Conservation (phyloP, 2,888 invertebrate genomes). For the Thelaira solivaga region DNA sequence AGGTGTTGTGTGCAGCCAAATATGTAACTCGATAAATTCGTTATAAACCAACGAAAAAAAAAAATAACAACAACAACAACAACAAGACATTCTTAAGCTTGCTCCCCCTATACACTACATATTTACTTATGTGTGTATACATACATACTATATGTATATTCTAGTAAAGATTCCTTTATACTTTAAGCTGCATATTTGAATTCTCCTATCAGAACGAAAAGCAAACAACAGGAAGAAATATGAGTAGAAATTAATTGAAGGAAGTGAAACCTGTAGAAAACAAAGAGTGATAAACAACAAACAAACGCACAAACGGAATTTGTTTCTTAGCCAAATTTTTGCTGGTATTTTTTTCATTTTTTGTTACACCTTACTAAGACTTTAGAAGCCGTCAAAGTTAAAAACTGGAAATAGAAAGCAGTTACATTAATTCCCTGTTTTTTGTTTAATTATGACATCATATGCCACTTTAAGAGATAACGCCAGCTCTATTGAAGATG, state of each 20-base stretch:
- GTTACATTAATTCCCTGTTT: too few relatives aligned
- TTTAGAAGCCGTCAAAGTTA: neutral
- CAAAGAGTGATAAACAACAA: slow-evolving; percentile 24
- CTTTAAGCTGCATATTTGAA: slow-evolving; percentile 7
- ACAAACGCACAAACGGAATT: slow-evolving; percentile 56
- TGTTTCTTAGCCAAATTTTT: slow-evolving; percentile 34
- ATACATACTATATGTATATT: too few relatives aligned
- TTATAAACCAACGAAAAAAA: slow-evolving; percentile 39
- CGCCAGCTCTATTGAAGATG: slow-evolving; percentile 53
- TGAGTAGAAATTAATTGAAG: slow-evolving; percentile 1
- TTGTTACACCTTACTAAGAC: slow-evolving; percentile 32
- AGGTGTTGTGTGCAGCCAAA: slow-evolving; percentile 3
- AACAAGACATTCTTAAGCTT: slow-evolving; percentile 9
- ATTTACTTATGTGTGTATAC: too few relatives aligned
- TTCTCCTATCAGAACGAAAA: neutral
- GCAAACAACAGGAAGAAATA: neutral
- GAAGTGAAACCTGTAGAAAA: slow-evolving; percentile 12
- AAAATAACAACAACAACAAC: neutral
- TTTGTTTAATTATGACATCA: slow-evolving; percentile 63
- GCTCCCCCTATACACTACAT: too few relatives aligned
- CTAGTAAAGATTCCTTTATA: slow-evolving; percentile 6
- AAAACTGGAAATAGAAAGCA: neutral
- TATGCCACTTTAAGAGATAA: slow-evolving; percentile 62
- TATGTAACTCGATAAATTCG: neutral
- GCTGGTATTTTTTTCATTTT: neutral